Base-by-base conservation (phyloP, 2,888 invertebrate species). In the Exephanes ischioxanthus region DNA sequence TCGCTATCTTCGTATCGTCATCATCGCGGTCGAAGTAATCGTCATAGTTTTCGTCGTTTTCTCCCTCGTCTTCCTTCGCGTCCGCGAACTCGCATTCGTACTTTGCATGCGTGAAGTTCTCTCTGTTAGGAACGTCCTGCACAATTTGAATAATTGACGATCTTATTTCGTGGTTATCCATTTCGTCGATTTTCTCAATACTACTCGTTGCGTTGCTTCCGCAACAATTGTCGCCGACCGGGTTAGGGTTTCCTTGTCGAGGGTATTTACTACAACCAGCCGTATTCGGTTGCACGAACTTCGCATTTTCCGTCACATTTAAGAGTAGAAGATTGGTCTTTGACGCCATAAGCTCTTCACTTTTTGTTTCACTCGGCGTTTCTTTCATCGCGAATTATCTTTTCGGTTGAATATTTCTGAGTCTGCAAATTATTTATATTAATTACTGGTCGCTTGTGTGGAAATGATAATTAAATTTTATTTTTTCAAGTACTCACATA, bases 101-200 rank as follows among this genome's bases (percentile, higher is more conserved):
- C 51, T 51, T 51, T n/a, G 14, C 51, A n/a, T 51, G 51, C 51
- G 51, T 51, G 51, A 51, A 51, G n/a, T 51, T 51, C n/a, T 51
- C n/a, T 5, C 14, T n/a, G 4, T 51, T 14, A 51, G 2, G 1
- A 14, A 51, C 51, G 51, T 51, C 51, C 51, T n/a, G 51, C 14
- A 4, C 51, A 9, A 51, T 51, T 4, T 51, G 51, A 51, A 51
- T 51, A n/a, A 51, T 51, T n/a, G n/a, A n/a, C 16, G 51, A n/a
- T 51, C 51, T n/a, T 51, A n/a, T n/a, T 51, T 51, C n/a, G 14
- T 51, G 14, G 14, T n/a, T 14, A 51, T 51, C 51, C 3, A 51
- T 51, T 16, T 51, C 51, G n/a, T 51, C 51, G n/a, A 2, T 14
- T 51, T n/a, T 51, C 3, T n/a, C 51, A n/a, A 51, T 14, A 51